Percentiles rank a stretch among this genome's conserved stretches.
Evolutionary conservation across 2,797 vertebrate species (phyloP).

Genomic region (Squalus acanthias): DNA sequence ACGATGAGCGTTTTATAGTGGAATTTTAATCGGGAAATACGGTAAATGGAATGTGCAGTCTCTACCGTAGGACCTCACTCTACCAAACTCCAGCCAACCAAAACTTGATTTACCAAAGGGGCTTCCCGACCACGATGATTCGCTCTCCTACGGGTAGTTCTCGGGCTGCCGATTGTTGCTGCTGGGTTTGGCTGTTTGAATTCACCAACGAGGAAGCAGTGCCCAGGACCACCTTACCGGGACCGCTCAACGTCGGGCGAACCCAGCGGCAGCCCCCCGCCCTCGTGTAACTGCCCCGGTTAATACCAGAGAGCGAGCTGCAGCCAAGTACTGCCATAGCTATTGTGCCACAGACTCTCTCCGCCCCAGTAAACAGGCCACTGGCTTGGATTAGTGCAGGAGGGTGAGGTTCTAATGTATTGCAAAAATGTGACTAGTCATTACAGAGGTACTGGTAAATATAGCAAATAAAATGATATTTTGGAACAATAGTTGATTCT

Average conservation of each 20-base stretch:
- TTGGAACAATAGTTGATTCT: background rate
- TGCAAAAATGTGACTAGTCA: background rate
- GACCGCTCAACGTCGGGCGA: background rate
- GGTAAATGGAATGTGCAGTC: background rate
- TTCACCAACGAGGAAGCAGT: background rate
- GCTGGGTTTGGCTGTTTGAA: background rate
- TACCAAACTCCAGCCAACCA: background rate
- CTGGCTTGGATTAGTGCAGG: background rate
- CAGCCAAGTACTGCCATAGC: background rate
- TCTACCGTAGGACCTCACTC: background rate
- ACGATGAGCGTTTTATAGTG: background rate
- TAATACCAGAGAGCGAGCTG: background rate
- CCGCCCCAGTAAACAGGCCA: background rate
- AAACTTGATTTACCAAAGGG: background rate
- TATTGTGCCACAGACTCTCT: background rate
- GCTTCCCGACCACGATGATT: background rate
- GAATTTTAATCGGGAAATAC: background rate
- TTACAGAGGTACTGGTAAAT: background rate
- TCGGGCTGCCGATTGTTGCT: background rate
- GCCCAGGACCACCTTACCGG: background rate
- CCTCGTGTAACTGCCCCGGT: background rate
- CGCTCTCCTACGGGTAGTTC: background rate
- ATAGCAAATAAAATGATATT: conserved; percentile 31
- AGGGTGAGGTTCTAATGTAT: background rate
- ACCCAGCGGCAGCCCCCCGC: background rate